Percentiles rank a stretch among this genome's conserved stretches.
Evolutionary conservation across 2,888 invertebrate species (phyloP).

Genomic region (Pollenia amentaria): DNA sequence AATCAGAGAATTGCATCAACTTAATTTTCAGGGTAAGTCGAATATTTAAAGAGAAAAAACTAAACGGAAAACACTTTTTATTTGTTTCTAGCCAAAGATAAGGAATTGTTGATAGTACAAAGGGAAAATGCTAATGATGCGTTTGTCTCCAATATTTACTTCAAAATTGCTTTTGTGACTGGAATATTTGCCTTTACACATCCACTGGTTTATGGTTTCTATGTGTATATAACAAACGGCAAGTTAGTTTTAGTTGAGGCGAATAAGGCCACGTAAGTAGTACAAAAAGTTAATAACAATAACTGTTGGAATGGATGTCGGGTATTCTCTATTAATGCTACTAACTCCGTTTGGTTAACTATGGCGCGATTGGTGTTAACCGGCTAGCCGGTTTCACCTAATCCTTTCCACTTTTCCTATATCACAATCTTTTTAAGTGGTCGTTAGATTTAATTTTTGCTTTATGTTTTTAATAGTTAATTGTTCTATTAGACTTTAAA

Average conservation of each 20-base stretch:
- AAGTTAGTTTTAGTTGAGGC: neutral
- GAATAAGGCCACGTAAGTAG: slow-evolving; percentile 37
- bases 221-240: neutral
- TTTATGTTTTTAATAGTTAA: no score
- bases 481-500: no score
- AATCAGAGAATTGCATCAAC: neutral
- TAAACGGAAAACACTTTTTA: neutral
- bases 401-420: no score
- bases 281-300: no score
- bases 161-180: neutral
- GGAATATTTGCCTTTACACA: neutral
- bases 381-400: no score
- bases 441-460: no score
- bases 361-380: no score
- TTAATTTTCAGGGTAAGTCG: neutral
- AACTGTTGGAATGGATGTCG: no score
- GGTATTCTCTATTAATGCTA: no score
- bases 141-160: slow-evolving; percentile 9
- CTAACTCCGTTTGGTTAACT: no score
- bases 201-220: neutral
- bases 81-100: neutral
- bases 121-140: slow-evolving; percentile 23
- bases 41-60: neutral
- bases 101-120: neutral
- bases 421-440: no score